These are phyloP conservation scores for Cyphomyrus discorhynchus DNA, from an alignment of 2,113 vertebrate species.

Conservation along the genomic window DNA sequence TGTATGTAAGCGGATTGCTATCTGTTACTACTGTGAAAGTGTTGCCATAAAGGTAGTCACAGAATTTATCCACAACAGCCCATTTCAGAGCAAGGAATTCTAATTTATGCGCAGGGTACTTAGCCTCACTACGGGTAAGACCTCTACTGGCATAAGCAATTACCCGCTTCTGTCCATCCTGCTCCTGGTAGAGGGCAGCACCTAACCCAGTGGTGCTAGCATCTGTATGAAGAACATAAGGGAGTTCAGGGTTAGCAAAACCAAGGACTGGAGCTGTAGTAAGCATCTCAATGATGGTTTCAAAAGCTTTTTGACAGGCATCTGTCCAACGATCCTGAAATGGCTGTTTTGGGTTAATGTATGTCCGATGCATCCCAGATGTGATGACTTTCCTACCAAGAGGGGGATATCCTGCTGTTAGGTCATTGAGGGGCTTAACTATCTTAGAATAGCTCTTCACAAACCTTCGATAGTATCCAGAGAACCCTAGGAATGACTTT, in stretches of 20 bases:
- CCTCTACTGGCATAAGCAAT: constrained; percentile 21
- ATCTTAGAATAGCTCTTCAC: background rate
- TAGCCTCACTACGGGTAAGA: background rate
- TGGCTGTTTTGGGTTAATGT: background rate
- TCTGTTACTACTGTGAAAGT: background rate
- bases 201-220: background rate
- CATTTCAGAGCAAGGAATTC: background rate
- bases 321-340: background rate
- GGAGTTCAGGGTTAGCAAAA: background rate
- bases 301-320: background rate
- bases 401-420: constrained; percentile 4
- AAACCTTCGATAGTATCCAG: background rate
- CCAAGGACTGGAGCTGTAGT: background rate
- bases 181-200: constrained; percentile 13
- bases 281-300: background rate
- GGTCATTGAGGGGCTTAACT: constrained; percentile 2
- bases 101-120: constrained; percentile 14
- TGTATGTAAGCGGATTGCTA: background rate
- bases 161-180: background rate
- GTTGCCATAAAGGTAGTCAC: background rate
- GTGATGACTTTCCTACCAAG: background rate
- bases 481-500: background rate
- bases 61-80: background rate
- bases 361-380: background rate
- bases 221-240: background rate